Percentiles rank a stretch among this genome's conserved stretches.
Evolutionary conservation across 2,113 vertebrate species (phyloP).

Genomic region (Nanorana parkeri): DNA sequence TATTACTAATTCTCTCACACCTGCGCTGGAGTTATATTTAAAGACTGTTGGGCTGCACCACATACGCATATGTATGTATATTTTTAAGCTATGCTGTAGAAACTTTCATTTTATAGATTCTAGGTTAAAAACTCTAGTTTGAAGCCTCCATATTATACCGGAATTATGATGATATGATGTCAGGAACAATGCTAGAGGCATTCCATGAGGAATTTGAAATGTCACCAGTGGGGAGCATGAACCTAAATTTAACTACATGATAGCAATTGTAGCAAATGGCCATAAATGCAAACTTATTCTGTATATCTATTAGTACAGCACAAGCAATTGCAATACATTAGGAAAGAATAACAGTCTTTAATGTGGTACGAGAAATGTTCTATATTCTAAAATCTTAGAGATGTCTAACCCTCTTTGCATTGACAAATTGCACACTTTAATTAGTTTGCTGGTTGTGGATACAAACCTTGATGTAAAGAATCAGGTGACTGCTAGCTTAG

Average conservation of each 20-base stretch:
- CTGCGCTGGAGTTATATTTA: too few relatives aligned
- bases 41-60: too few relatives aligned
- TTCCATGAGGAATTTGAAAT: constrained; percentile 49
- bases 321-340: neutral
- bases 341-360: neutral
- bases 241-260: constrained; percentile 48
- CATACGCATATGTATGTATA: neutral
- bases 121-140: constrained; percentile 46
- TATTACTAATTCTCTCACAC: too few relatives aligned
- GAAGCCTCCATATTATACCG: constrained; percentile 33
- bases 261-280: constrained; percentile 28
- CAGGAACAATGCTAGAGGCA: constrained; percentile 54
- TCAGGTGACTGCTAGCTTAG: constrained; percentile 15
- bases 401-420: neutral
- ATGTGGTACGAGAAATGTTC: neutral
- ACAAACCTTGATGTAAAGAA: constrained; percentile 32
- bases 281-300: constrained; percentile 39
- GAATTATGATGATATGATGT: constrained; percentile 48
- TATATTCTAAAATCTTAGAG: neutral
- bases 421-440: constrained; percentile 40
- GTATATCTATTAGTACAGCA: neutral
- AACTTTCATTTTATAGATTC: constrained; percentile 38
- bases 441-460: constrained; percentile 31
- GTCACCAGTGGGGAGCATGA: constrained; percentile 45
- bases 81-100: constrained; percentile 14